Evolutionary conservation across 2,888 invertebrate genomes (phyloP).

Genomic region (Saturnia pavonia): DNA sequence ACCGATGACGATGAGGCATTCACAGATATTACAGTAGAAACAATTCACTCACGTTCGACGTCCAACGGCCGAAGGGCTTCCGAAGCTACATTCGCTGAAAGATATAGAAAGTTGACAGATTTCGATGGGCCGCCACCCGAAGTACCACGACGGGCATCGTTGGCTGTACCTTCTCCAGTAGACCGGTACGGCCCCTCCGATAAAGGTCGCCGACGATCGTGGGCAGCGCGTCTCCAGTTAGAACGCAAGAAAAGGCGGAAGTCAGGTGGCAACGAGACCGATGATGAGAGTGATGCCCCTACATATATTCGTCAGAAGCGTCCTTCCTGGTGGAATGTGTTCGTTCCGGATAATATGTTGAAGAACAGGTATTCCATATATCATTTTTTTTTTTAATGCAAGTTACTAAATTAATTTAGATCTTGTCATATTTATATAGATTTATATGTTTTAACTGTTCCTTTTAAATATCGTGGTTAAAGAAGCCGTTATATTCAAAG

Average conservation of each 20-base stretch:
- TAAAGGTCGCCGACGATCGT: constrained; percentile 84
- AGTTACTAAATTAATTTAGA: neutral
- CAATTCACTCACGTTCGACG: constrained; percentile 49
- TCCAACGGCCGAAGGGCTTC: constrained; percentile 73
- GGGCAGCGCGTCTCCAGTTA: constrained; percentile 80
- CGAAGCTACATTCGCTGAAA: constrained; percentile 72
- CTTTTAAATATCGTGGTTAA: too few relatives aligned
- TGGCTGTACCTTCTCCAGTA: constrained; percentile 64
- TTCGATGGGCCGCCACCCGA: constrained; percentile 71
- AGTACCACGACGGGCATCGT: constrained; percentile 70
- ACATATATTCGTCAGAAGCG: constrained; percentile 85
- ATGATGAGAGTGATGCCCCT: constrained; percentile 68
- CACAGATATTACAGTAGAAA: constrained; percentile 53
- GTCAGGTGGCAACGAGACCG: constrained; percentile 73
- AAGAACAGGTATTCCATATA: constrained; percentile 84
- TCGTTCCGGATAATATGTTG: constrained; percentile 88
- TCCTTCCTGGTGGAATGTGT: constrained; percentile 95
- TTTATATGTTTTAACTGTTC: neutral
- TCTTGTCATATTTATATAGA: neutral
- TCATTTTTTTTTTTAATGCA: too few relatives aligned
- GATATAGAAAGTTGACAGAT: constrained; percentile 71
- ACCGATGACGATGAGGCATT: constrained; percentile 72
- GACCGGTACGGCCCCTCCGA: constrained; percentile 65
- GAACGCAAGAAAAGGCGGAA: constrained; percentile 81
- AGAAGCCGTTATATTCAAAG: too few relatives aligned